Base-by-base conservation (phyloP, 2,888 invertebrate species). In the Drosophila lacicola region DNA sequence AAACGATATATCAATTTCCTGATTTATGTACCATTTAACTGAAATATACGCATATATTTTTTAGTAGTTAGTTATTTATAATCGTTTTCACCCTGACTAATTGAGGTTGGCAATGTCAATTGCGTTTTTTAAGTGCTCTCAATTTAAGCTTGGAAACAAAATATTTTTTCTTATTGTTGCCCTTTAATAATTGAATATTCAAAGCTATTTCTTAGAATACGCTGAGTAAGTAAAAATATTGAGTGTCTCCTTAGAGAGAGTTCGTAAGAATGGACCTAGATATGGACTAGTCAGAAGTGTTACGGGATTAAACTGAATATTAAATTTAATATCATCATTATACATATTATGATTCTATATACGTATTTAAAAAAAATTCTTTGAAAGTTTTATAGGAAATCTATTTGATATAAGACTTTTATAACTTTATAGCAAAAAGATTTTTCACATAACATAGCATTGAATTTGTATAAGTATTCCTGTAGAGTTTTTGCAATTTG, bases 21-120 rank as follows among this genome's bases (percentile, higher is more conserved):
- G 34, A 60, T 34, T 60, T 60, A 47, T 8, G 10, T 17, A n/a
- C 5, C 14, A 34, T 34, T 53, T 44, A 9, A 53, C 3, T 17
- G 58, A n/a, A 6, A 53, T 17, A 25, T 19, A 2, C 11, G 10
- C 21, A 36, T 1, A 25, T 25, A 17, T 37, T 4, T 14, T 45
- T 33, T 4, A 11, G 4, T 21, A 2, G 3, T 29, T 29, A 29
- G 29, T 29, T 29, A 8, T 29, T 13, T 10, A 13, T 25, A 6
- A 6, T 6, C 5, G 9, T 5, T 9, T 10, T 0, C 17, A 36
- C 9, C 5, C 17, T 13, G 19, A 56, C 9, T 4, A n/a, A 33
- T 29, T 53, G 8, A 4, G 17, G n/a, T 17, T 39, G 14, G 10
- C 9, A 8, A 45, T n/a, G 9, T 17, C 10, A 41, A 41, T 17